These are phyloP conservation scores for Belonocnema kinseyi DNA, from an alignment of 1,140 invertebrate species.

Conservation along the genomic window DNA sequence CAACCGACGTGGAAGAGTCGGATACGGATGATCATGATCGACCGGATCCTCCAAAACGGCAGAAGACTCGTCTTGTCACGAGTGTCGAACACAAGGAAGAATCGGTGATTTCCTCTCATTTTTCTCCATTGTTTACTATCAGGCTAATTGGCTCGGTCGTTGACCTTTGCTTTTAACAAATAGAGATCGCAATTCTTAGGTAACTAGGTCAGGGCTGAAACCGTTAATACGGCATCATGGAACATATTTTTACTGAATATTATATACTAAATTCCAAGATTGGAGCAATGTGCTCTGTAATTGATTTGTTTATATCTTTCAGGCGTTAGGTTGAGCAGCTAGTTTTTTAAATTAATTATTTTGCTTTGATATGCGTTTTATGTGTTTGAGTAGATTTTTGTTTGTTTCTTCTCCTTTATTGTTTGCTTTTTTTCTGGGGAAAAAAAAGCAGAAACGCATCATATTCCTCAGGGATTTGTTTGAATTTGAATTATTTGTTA, in stretches of 20 bases:
- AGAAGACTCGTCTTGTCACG: constrained; percentile 52
- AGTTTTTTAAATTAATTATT: too few species aligned
- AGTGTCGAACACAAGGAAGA: constrained; percentile 41
- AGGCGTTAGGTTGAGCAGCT: too few species aligned
- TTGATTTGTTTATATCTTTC: background rate
- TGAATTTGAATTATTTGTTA: too few species aligned
- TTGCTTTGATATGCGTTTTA: too few species aligned
- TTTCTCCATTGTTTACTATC: constrained; percentile 28
- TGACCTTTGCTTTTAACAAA: constrained; percentile 34
- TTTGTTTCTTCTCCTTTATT: too few species aligned
- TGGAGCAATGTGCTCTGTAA: background rate
- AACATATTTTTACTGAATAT: too few species aligned
- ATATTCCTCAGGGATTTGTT: too few species aligned
- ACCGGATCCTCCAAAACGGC: constrained; percentile 64
- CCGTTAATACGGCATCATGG: too few species aligned
- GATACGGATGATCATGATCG: constrained; percentile 65
- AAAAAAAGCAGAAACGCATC: too few species aligned
- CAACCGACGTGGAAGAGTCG: constrained; percentile 70
- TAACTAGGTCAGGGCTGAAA: constrained; percentile 30
- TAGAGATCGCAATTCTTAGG: constrained; percentile 11
- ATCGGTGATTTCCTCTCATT: constrained; percentile 54
- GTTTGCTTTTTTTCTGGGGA: too few species aligned
- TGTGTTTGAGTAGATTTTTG: too few species aligned
- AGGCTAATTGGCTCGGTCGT: constrained; percentile 24
- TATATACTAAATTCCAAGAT: background rate